phyloP scores from a whole-genome alignment of 2,113 vertebrate genomes.

The Gorsachius goisagi region DNA sequence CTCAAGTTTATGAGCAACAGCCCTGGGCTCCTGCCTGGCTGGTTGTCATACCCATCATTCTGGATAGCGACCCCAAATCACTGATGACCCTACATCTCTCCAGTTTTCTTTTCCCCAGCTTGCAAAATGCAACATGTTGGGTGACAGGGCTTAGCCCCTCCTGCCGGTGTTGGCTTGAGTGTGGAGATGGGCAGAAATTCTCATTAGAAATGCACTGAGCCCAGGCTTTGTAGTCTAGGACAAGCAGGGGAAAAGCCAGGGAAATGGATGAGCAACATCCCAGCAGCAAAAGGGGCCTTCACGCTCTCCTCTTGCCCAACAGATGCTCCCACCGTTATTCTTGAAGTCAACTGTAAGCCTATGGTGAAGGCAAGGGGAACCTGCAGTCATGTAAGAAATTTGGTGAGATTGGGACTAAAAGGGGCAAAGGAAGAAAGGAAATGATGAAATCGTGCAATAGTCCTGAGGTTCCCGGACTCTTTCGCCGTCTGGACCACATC shows the following conservation, averaged over 20 bases:
- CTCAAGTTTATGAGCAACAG: not conserved
- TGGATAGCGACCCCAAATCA: not conserved
- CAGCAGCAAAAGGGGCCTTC: not conserved
- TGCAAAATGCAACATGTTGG: not conserved
- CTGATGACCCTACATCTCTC: not conserved
- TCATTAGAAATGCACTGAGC: not conserved
- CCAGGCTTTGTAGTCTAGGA: not conserved
- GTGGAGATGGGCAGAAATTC: not conserved
- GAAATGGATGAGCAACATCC: not conserved
- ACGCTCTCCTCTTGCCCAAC: not conserved
- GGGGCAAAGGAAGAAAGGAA: conserved; percentile 39
- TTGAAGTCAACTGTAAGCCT: not conserved
- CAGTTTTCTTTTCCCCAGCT: not conserved
- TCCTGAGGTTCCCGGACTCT: conserved; percentile 17
- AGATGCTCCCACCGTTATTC: not conserved
- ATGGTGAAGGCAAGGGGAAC: not conserved
- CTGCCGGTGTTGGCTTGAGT: not conserved
- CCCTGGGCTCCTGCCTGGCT: not conserved
- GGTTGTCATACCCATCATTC: not conserved
- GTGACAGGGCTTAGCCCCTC: not conserved
- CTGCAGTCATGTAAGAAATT: conserved; percentile 25
- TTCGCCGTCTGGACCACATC: conserved; percentile 55
- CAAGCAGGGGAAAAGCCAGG: not conserved
- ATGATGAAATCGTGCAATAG: conserved; percentile 46
- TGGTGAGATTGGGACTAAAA: conserved; percentile 20